Evolutionary conservation across 2,113 vertebrate species (phyloP), one percentile per base, ranked within the genome.

Genomic region (Brachirus orientalis): DNA sequence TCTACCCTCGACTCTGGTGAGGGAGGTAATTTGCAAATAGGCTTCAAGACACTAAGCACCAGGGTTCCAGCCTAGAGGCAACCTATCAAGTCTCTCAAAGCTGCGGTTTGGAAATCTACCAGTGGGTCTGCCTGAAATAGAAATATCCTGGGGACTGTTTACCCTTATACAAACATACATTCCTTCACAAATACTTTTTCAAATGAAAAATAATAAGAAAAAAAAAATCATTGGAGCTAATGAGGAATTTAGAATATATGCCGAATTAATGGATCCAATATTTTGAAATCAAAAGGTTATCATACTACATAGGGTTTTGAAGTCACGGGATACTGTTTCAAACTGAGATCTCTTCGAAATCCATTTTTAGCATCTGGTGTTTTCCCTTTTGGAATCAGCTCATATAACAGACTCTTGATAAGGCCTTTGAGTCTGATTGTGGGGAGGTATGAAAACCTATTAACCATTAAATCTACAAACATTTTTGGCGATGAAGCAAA

Each of bases 1-100:
- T 86, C 74, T 77, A 85, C 63, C 72, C 80, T 52, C 17, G 0
- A 53, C 76, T 61, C 52, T 45, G 75, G 63, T 59, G 55, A 75
- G 77, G 80, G 80, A 69, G 69, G 74, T 77, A 46, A 86, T 90
- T 87, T 88, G 75, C 74, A 88, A 91, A 89, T 75, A 63, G 56
- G 61, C 57, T 85, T 75, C 64, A 65, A 66, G 69, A 82, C 20
- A 41, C 55, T 67, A 41, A 70, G 59, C 63, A 66, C 44, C 63
- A 10, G 55, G 60, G 37, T 74, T 88, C 60, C 69, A 61, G 74
- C 41, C 59, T 33, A 2, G 58, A 80, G 73, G 63, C 65, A 70
- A 37, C 72, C 65, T 80, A 66, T 85, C 73, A 84, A 83, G 54
- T 48, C 44, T 76, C 59, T 72, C 41, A 62, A 69, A 70, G 74